phyloP scores from a whole-genome alignment of 2,888 invertebrate genomes.

The Bembecia ichneumoniformis region DNA sequence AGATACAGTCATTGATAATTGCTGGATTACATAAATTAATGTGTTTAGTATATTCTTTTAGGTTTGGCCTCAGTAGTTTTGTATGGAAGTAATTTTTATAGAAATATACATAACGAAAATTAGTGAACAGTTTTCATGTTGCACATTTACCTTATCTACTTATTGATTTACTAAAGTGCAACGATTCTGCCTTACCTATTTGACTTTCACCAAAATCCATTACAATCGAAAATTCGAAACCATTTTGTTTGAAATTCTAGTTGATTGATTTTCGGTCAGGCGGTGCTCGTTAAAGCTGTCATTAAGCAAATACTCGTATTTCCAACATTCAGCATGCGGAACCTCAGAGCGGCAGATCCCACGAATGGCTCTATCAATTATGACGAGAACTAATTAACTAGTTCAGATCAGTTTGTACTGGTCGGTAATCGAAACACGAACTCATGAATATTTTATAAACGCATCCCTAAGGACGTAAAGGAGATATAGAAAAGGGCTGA shows the following conservation, averaged over 20 bases:
- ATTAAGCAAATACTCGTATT: slow-evolving; percentile 42
- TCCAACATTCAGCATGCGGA: slow-evolving; percentile 18
- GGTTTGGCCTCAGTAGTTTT: too few species aligned
- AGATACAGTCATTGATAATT: too few species aligned
- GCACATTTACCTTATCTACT: too few species aligned
- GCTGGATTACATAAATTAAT: too few species aligned
- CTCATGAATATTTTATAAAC: too few species aligned
- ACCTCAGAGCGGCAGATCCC: slow-evolving; percentile 13
- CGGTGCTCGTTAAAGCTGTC: slow-evolving; percentile 26
- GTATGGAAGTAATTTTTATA: too few species aligned
- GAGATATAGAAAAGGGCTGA: too few species aligned
- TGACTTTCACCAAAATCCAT: neutral
- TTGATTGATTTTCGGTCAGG: slow-evolving; percentile 13
- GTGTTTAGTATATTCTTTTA: too few species aligned
- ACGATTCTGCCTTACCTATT: neutral
- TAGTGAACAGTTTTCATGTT: too few species aligned
- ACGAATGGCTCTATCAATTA: slow-evolving; percentile 34
- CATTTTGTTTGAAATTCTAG: slow-evolving; percentile 21
- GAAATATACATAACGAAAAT: too few species aligned
- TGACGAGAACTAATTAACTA: slow-evolving; percentile 32
- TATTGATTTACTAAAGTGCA: too few species aligned
- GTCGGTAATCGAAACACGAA: slow-evolving; percentile 9
- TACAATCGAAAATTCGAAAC: slow-evolving; percentile 15
- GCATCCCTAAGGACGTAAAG: too few species aligned
- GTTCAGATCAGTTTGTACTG: slow-evolving; percentile 22